phyloP scores from a whole-genome alignment of 1,140 invertebrate species.

The Gerris buenoi region DNA sequence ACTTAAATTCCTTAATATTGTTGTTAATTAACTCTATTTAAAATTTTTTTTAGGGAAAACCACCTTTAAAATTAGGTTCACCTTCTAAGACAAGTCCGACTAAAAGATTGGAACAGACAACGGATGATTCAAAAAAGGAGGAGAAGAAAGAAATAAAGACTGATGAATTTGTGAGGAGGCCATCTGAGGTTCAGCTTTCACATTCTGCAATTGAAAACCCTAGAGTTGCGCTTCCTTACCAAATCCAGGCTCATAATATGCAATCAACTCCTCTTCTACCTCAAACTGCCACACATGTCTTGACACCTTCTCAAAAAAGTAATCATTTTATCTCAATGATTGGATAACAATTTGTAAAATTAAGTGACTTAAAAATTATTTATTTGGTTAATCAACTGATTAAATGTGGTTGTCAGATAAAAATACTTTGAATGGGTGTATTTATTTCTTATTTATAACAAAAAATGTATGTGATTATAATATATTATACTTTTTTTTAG shows the following conservation, averaged over 20 bases:
- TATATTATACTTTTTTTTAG: no score
- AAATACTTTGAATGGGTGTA: no score
- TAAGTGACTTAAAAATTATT: no score
- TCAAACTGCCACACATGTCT: not conserved
- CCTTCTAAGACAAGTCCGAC: not conserved
- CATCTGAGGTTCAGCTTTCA: not conserved
- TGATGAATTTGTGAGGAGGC: not conserved
- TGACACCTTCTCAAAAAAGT: not conserved
- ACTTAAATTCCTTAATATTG: no score
- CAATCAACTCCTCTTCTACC: not conserved
- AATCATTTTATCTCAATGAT: no score
- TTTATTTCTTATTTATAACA: no score
- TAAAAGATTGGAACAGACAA: not conserved
- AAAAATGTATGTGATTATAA: no score
- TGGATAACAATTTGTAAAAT: no score
- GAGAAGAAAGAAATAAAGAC: not conserved
- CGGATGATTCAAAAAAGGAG: not conserved
- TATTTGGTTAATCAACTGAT: no score
- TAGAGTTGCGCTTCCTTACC: not conserved
- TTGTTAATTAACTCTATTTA: no score
- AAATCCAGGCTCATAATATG: not conserved
- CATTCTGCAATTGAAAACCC: not conserved
- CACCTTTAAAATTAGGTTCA: not conserved
- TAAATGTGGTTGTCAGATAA: no score
- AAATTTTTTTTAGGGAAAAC: not conserved